A percentile compares a stretch with the other conserved stretches of the same genome.
Conservation (phyloP, 2,888 invertebrate species). For the Halictus quadricinctus region DNA sequence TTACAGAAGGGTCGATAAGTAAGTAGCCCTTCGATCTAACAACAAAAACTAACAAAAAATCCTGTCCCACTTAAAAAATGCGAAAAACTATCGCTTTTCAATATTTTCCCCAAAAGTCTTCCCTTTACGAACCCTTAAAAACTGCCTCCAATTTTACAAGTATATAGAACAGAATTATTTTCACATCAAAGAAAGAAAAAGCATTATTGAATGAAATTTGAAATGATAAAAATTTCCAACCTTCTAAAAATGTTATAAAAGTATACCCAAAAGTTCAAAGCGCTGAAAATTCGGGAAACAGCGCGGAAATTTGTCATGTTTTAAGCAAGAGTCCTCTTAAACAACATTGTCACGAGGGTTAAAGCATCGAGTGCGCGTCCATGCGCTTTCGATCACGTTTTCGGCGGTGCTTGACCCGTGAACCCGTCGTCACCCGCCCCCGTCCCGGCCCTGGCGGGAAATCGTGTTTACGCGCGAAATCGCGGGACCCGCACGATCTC, state of each 20-base stretch:
- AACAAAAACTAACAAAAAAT: not conserved
- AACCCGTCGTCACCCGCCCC: not conserved
- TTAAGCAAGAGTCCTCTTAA: not conserved
- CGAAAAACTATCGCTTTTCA: not conserved
- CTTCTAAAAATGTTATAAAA: too few relatives aligned
- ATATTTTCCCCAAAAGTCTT: too few relatives aligned
- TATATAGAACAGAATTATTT: too few relatives aligned
- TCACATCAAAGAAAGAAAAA: too few relatives aligned
- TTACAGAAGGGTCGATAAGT: not conserved
- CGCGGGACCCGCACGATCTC: not conserved
- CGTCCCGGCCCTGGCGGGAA: constrained; percentile 37
- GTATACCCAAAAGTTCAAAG: not conserved
- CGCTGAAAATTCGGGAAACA: not conserved
- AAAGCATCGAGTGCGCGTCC: not conserved
- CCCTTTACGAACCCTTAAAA: too few relatives aligned
- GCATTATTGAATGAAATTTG: too few relatives aligned
- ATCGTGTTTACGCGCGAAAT: constrained; percentile 35
- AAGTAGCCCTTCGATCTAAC: not conserved
- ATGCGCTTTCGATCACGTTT: constrained; percentile 24
- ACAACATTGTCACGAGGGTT: not conserved
- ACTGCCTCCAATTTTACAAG: too few relatives aligned
- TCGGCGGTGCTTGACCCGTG: constrained; percentile 15
- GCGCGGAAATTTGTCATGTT: not conserved
- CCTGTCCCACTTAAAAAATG: not conserved
- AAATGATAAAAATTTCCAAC: too few relatives aligned